Conservation (phyloP, 1,140 invertebrate species). For the Euwallacea fornicatus region DNA sequence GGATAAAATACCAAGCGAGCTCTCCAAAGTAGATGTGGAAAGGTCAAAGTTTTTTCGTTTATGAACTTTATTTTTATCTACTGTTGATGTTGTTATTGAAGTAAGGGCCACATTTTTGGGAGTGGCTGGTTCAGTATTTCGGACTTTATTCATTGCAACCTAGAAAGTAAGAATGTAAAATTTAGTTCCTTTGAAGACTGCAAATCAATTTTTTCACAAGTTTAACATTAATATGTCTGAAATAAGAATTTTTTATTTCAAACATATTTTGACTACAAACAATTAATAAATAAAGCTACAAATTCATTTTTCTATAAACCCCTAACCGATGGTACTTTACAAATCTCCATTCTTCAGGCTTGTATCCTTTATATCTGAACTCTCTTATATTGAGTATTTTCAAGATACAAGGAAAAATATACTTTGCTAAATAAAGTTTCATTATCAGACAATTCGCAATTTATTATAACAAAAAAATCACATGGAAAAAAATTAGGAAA, state of each 20-base stretch:
- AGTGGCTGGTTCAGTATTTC: slow-evolving; percentile 2
- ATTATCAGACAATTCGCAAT: no score
- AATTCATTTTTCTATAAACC: background rate
- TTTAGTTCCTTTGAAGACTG: background rate
- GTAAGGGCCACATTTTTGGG: slow-evolving; percentile 13
- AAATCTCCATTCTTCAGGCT: no score
- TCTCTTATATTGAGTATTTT: no score
- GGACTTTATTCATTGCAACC: background rate
- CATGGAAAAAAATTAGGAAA: no score
- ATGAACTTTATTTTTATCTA: slow-evolving; percentile 16
- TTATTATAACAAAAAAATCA: no score
- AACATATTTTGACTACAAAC: background rate
- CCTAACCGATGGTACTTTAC: no score
- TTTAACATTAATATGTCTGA: background rate
- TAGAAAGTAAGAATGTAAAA: background rate
- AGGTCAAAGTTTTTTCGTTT: slow-evolving; percentile 11
- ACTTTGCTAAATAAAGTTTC: no score
- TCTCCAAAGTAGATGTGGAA: slow-evolving; percentile 4
- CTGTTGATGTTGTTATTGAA: slow-evolving; percentile 32
- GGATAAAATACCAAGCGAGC: slow-evolving; percentile 14
- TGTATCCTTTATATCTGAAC: no score
- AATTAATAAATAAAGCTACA: background rate
- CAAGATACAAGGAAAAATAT: no score
- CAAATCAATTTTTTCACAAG: background rate
- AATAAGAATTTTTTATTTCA: background rate